Conservation (phyloP, 2,113 vertebrate genomes). For the Elgaria multicarinata region DNA sequence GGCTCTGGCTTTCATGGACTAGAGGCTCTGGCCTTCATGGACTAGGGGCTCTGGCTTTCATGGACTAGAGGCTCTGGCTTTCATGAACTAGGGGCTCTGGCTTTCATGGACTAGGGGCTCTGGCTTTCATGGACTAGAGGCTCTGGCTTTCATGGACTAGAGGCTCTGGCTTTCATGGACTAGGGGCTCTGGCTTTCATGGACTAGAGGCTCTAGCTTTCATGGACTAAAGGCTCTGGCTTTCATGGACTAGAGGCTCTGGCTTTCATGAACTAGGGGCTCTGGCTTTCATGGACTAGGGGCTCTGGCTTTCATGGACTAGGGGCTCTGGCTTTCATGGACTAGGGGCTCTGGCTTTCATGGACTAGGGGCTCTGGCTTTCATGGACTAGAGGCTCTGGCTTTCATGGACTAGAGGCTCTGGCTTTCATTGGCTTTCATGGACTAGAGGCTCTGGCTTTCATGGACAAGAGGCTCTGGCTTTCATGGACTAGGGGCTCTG, state of each 20-base stretch:
- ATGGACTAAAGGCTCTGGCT: neutral
- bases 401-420: neutral
- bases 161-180: neutral
- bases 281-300: neutral
- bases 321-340: neutral
- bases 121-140: neutral
- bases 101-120: neutral
- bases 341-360: neutral
- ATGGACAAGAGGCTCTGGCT: no score
- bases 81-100: no score
- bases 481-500: neutral
- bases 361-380: neutral
- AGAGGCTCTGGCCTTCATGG: neutral
- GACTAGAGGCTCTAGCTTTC: neutral
- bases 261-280: no score
- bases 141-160: neutral
- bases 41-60: neutral
- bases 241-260: neutral
- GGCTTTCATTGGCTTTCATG: neutral
- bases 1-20: neutral
- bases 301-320: neutral
- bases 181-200: neutral
- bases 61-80: neutral
- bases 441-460: neutral
- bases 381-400: neutral